Evolutionary conservation across 2,888 invertebrate species (phyloP).

Genomic region (Vesta saturnalis): DNA sequence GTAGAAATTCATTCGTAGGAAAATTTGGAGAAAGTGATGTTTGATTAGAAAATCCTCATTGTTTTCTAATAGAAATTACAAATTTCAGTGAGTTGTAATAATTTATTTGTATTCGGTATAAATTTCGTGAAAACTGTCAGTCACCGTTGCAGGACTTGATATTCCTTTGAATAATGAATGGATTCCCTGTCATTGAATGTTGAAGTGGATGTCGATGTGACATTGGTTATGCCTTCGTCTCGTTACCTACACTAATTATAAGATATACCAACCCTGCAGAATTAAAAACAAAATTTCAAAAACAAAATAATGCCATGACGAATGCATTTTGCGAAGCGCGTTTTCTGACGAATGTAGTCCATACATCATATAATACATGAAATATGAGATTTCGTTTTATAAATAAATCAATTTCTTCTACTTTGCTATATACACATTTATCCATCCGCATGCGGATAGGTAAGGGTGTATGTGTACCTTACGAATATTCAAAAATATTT

Average conservation of each 20-base stretch:
- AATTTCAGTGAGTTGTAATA: slow-evolving; percentile 8
- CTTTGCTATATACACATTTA: slow-evolving; percentile 38
- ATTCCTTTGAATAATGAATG: slow-evolving; percentile 28
- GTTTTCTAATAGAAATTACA: slow-evolving; percentile 27
- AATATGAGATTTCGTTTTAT: slow-evolving; percentile 46
- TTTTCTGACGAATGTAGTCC: slow-evolving; percentile 42
- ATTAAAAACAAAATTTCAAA: slow-evolving; percentile 1
- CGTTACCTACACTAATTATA: not conserved
- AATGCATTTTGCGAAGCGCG: slow-evolving; percentile 45
- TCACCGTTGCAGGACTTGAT: slow-evolving; percentile 21
- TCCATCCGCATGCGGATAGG: slow-evolving; percentile 31
- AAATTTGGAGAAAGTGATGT: too few species aligned
- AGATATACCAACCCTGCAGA: not conserved
- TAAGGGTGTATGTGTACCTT: too few species aligned
- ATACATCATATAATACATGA: slow-evolving; percentile 48
- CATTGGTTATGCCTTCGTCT: slow-evolving; percentile 10
- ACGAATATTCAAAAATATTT: slow-evolving; percentile 20
- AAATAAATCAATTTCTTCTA: slow-evolving; percentile 48
- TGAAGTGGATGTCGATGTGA: slow-evolving; percentile 19
- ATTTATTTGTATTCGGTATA: slow-evolving; percentile 9
- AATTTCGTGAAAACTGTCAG: slow-evolving; percentile 23
- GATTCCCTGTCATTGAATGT: slow-evolving; percentile 19
- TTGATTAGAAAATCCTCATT: slow-evolving; percentile 10
- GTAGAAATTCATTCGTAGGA: too few species aligned
- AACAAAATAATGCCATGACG: slow-evolving; percentile 45